These are phyloP conservation scores for Physella acuta DNA, from an alignment of 1,140 invertebrate genomes.

Conservation along the genomic window DNA sequence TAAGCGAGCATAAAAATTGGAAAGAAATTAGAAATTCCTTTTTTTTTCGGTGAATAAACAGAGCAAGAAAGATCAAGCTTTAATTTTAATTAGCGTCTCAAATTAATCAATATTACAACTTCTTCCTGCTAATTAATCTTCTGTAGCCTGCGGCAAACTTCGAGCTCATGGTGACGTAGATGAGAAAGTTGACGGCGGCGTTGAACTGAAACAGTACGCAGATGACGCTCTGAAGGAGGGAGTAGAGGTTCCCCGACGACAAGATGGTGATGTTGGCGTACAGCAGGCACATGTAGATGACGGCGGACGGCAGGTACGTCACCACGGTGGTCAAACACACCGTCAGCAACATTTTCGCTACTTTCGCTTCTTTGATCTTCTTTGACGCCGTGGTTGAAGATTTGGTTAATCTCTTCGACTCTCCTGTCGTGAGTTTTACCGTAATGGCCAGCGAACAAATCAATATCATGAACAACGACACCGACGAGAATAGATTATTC, in stretches of 20 bases:
- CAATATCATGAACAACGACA: not conserved
- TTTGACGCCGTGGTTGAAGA: not conserved
- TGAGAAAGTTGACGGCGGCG: slow-evolving; percentile 1
- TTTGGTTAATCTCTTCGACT: not conserved
- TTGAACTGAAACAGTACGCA: not conserved
- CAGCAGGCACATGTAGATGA: not conserved
- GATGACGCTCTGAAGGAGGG: too few species aligned
- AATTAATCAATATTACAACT: too few species aligned
- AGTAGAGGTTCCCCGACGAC: not conserved
- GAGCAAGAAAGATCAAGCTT: too few species aligned
- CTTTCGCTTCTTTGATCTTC: not conserved
- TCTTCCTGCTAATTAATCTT: too few species aligned
- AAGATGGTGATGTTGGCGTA: not conserved
- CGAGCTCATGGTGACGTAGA: not conserved
- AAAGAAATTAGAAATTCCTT: too few species aligned
- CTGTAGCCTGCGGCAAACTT: too few species aligned
- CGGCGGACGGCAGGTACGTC: not conserved
- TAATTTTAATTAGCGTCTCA: too few species aligned
- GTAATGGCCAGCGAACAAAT: not conserved
- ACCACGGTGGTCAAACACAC: not conserved
- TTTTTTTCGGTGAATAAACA: too few species aligned
- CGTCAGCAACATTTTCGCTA: not conserved
- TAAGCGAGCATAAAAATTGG: too few species aligned
- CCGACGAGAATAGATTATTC: not conserved
- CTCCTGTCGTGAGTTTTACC: not conserved